Conservation (phyloP, 2,797 vertebrate species). For the Clarias laeviceps region DNA sequence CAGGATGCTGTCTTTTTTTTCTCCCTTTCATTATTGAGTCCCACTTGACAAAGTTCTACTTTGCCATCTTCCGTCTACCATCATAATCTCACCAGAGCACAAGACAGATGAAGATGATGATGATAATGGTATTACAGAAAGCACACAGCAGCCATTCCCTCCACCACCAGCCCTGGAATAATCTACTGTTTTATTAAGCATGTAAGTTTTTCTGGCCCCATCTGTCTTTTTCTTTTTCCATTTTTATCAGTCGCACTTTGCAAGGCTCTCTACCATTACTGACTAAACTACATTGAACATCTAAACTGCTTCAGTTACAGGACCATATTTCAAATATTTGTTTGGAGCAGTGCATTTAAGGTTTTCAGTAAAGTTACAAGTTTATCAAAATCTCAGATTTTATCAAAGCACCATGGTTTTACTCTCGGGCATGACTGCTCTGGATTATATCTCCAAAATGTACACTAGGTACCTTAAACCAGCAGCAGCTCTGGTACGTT, state of each 20-base stretch:
- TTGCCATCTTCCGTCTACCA: not conserved
- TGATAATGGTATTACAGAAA: not conserved
- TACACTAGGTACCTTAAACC: not conserved
- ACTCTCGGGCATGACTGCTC: not conserved
- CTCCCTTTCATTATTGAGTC: too few relatives aligned
- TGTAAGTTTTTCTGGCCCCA: not conserved
- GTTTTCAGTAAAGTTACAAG: not conserved
- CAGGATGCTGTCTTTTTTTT: not conserved
- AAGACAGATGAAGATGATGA: slow-evolving; percentile 13
- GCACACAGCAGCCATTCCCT: slow-evolving; percentile 3
- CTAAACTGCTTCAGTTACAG: not conserved
- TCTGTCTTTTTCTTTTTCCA: slow-evolving; percentile 53
- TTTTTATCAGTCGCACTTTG: slow-evolving; percentile 45
- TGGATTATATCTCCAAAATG: not conserved
- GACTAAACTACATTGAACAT: not conserved
- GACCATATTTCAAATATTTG: not conserved
- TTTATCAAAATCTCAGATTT: not conserved
- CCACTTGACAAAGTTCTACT: not conserved
- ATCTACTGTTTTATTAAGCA: not conserved
- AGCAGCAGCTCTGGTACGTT: not conserved
- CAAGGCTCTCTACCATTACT: not conserved
- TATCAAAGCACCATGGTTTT: not conserved
- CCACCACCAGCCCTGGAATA: not conserved
- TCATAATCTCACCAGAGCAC: slow-evolving; percentile 28
- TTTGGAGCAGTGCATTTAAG: not conserved